Conservation (phyloP, 2,113 vertebrate genomes). For the Hippocampus mohnikei region DNA sequence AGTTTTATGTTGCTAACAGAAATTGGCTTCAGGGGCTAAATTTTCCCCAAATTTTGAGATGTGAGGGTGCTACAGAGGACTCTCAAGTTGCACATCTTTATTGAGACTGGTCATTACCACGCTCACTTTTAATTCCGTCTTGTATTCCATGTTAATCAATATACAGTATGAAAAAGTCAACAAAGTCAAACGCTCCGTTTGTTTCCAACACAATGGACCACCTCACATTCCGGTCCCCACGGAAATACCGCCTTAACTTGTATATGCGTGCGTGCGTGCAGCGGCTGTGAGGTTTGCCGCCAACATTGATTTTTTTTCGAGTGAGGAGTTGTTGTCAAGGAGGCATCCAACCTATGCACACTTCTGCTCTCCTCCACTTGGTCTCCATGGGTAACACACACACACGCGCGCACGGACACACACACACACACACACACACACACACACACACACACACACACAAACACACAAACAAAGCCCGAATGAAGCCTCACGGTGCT, state of each 20-base stretch:
- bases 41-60: background rate
- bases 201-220: constrained; percentile 49
- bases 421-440: no score
- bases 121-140: constrained; percentile 35
- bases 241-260: constrained; percentile 59
- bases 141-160: constrained; percentile 46
- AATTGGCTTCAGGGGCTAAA: background rate
- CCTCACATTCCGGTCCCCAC: constrained; percentile 50
- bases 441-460: no score
- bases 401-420: background rate
- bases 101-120: constrained; percentile 33
- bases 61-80: constrained; percentile 14
- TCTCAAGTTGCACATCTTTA: constrained; percentile 49
- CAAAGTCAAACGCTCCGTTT: constrained; percentile 45
- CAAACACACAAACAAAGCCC: background rate
- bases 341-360: constrained; percentile 58
- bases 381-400: constrained; percentile 48
- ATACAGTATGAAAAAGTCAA: constrained; percentile 39
- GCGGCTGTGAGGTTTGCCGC: constrained; percentile 65
- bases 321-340: constrained; percentile 63
- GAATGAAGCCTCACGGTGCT: constrained; percentile 3
- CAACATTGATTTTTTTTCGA: constrained; percentile 71
- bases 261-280: constrained; percentile 53
- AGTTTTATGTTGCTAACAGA: background rate
- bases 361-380: constrained; percentile 31